Evolutionary conservation across 2,797 vertebrate genomes (phyloP), one percentile per base, ranked within the genome.

Genomic region (Halcyon smyrnensis): DNA sequence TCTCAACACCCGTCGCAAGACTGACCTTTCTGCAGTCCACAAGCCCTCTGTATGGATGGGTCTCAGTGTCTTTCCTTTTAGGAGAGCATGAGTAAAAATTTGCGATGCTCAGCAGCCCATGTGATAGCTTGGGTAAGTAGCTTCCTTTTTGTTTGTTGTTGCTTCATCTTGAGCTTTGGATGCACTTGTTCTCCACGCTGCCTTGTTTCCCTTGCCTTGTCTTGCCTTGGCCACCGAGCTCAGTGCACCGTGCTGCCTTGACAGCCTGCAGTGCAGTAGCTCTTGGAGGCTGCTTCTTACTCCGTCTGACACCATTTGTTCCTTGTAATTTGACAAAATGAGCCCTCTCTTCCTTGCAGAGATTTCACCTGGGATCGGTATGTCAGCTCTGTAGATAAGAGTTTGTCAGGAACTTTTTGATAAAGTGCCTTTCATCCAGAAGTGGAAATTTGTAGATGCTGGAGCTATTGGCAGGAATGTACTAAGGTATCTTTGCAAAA

Each of bases 321-420:
- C 45, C 28, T 84, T 51, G 19, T 34, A 60, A 53, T 71, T 46
- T 92, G 69, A 74, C 41, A 81, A 92, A 86, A 69, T 12, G 60
- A 87, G 46, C 15, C 24, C 37, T 67, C 23, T 87, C 60, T 73
- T 71, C 46, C 36, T 83, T 64, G 57, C 43, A 75, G 27, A 75
- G 84, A 46, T 94, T 82, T 91, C 75, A 57, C 60, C 54, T 0
- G 0, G 39, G 74, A 57, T 63, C 15, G 6, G 23, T 80, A 67
- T 39, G 48, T 68, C 68, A 74, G 15, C 45, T 87, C 41, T 37
- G 60, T 54, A 91, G 68, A 19, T 62, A 69, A 90, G 13, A 95
- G 64, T 56, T 83, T 89, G 78, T 87, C 75, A 89, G 87, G 77
- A 88, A 84, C 75, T 91, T 97, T 78, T 65, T 81, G 57, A 81